These are phyloP conservation scores for Ammospiza nelsoni DNA, from an alignment of 2,113 vertebrate species.

Conservation along the genomic window DNA sequence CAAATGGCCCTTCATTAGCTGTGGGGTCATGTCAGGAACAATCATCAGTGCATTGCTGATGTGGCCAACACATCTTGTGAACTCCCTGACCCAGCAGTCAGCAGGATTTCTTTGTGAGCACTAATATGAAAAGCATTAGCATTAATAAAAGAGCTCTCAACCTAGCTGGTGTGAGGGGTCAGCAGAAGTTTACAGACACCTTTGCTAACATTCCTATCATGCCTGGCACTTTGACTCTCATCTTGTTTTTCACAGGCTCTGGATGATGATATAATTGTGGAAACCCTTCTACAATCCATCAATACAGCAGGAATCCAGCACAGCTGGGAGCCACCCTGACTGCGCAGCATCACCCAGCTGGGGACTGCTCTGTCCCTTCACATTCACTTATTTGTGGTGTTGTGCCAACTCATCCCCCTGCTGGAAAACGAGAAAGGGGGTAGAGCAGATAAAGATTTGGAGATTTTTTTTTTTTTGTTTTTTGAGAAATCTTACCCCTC, in stretches of 20 bases:
- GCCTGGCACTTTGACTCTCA: conserved; percentile 1
- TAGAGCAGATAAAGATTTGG: not conserved
- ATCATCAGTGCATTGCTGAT: conserved; percentile 35
- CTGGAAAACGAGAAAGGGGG: not conserved
- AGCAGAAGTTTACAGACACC: conserved; percentile 65
- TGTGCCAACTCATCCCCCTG: not conserved
- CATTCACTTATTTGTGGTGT: not conserved
- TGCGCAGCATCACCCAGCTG: not conserved
- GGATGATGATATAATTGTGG: not conserved
- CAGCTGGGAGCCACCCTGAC: not conserved
- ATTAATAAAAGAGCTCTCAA: conserved; percentile 58
- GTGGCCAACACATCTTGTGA: not conserved
- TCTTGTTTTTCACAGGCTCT: conserved; percentile 23
- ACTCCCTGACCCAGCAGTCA: conserved; percentile 41
- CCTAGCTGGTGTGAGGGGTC: conserved; percentile 30
- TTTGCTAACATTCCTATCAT: conserved; percentile 55
- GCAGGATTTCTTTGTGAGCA: conserved; percentile 50
- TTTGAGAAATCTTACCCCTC: not conserved
- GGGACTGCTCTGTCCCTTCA: not conserved
- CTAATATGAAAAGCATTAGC: conserved; percentile 61
- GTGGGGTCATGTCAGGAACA: conserved; percentile 32
- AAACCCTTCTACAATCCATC: not conserved
- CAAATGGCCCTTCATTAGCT: conserved; percentile 51
- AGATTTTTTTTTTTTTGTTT: not conserved
- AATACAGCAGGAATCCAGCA: not conserved